phyloP scores from a whole-genome alignment of 2,888 invertebrate species.

The Drosophila borealis region DNA sequence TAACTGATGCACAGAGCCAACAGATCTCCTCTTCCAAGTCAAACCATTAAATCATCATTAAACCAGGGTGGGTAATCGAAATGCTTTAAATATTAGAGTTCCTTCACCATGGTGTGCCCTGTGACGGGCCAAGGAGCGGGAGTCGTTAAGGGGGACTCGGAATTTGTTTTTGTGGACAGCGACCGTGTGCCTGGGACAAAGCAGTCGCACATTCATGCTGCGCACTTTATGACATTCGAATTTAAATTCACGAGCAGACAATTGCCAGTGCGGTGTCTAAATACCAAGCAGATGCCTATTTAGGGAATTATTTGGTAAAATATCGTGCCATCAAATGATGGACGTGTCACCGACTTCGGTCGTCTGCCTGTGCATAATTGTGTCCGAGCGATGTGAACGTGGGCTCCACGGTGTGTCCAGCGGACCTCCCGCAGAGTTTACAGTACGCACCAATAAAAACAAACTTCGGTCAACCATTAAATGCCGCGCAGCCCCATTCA shows the following conservation, averaged over 20 bases:
- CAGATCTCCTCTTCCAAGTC: slow-evolving; percentile 13
- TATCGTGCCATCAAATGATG: slow-evolving; percentile 55
- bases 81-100: slow-evolving; percentile 54
- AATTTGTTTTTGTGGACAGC: slow-evolving; percentile 7
- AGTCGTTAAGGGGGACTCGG: slow-evolving; percentile 43
- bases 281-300: slow-evolving; percentile 49
- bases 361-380: slow-evolving; percentile 64
- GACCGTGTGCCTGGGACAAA: slow-evolving; percentile 36
- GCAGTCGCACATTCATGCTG: slow-evolving; percentile 26
- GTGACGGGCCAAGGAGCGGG: slow-evolving; percentile 2
- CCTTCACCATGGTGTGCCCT: neutral
- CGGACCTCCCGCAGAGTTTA: slow-evolving; percentile 28
- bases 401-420: slow-evolving; percentile 3
- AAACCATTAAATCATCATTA: slow-evolving; percentile 50
- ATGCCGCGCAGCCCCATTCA: neutral
- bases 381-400: slow-evolving; percentile 5
- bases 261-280: slow-evolving; percentile 35
- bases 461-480: slow-evolving; percentile 41
- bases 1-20: neutral
- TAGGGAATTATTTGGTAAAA: slow-evolving; percentile 46
- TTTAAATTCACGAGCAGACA: slow-evolving; percentile 53
- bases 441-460: slow-evolving; percentile 37
- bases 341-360: slow-evolving; percentile 49
- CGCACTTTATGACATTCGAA: slow-evolving; percentile 55
- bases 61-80: slow-evolving; percentile 52